A percentile compares a stretch with the other conserved stretches of the same genome.
Conservation (phyloP, 1,140 invertebrate genomes). For the Calephelis nemesis region DNA sequence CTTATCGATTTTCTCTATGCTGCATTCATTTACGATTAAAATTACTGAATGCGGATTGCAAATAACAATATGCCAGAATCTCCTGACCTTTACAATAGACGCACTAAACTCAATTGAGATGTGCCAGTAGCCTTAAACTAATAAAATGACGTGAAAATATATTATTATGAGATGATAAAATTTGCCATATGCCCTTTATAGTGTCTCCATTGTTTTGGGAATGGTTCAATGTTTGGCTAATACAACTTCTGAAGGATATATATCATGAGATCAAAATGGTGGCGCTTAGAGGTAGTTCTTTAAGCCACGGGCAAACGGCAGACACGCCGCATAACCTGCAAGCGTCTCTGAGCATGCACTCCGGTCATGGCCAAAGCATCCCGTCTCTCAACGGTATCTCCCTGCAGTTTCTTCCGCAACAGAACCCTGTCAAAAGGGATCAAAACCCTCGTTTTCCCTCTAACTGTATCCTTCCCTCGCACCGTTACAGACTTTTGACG, state of each 20-base stretch:
- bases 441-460: constrained; percentile 52
- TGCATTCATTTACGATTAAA: constrained; percentile 74
- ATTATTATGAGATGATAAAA: constrained; percentile 42
- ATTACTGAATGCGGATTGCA: constrained; percentile 65
- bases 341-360: constrained; percentile 31
- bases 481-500: constrained; percentile 54
- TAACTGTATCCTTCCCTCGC: constrained; percentile 56
- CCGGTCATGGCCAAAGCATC: constrained; percentile 30
- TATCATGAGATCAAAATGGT: constrained; percentile 75
- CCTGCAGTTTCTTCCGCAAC: constrained; percentile 51
- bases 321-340: constrained; percentile 47
- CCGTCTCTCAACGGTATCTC: constrained; percentile 42
- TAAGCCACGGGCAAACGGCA: constrained; percentile 49
- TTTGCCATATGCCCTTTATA: constrained; percentile 58
- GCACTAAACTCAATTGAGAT: constrained; percentile 23
- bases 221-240: constrained; percentile 71
- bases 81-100: constrained; percentile 20
- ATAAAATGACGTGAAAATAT: constrained; percentile 16
- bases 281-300: constrained; percentile 57
- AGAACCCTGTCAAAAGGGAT: constrained; percentile 51
- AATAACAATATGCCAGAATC: constrained; percentile 49
- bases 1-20: constrained; percentile 76
- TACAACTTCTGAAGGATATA: constrained; percentile 66
- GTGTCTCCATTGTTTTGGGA: constrained; percentile 66
- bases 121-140: constrained; percentile 24